phyloP scores from a whole-genome alignment of 1,140 invertebrate species.

The Lycorma delicatula region DNA sequence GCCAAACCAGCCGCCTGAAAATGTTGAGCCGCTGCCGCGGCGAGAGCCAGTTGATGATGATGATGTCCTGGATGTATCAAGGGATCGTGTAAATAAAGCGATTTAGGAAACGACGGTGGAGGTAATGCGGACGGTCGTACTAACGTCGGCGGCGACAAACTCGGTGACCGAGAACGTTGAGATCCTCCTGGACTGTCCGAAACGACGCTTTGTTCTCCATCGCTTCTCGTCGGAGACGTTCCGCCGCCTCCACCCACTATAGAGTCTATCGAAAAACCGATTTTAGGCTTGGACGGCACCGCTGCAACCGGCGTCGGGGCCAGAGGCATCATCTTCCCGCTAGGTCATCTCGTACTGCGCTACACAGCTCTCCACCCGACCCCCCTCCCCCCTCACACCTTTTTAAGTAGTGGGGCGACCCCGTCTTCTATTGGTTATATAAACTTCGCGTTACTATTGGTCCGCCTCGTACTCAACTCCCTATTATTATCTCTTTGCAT shows the following conservation, averaged over 20 bases:
- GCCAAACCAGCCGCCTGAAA: constrained; percentile 28
- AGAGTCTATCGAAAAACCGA: constrained; percentile 90
- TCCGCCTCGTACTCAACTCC: too few relatives aligned
- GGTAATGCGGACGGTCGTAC: constrained; percentile 24
- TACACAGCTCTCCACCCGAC: constrained; percentile 3
- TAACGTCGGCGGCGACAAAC: constrained; percentile 39
- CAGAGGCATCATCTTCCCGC: constrained; percentile 71
- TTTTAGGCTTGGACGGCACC: constrained; percentile 80
- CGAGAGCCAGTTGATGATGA: constrained; percentile 31
- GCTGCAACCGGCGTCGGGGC: constrained; percentile 77
- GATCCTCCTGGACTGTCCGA: constrained; percentile 42
- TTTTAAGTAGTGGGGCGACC: too few relatives aligned
- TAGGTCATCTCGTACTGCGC: constrained; percentile 6
- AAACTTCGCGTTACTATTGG: too few relatives aligned
- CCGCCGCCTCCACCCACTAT: constrained; percentile 54
- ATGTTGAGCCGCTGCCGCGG: constrained; percentile 31
- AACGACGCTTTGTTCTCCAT: constrained; percentile 29
- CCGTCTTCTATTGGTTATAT: too few relatives aligned
- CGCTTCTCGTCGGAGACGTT: constrained; percentile 36
- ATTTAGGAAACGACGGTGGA: constrained; percentile 24
- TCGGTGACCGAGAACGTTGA: constrained; percentile 46
- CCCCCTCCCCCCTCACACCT: neutral
- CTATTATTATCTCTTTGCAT: too few relatives aligned
- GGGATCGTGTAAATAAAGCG: constrained; percentile 25
- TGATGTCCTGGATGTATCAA: constrained; percentile 26